These are phyloP conservation scores for Macrobrachium nipponense DNA, from an alignment of 1,140 invertebrate species.

Conservation along the genomic window DNA sequence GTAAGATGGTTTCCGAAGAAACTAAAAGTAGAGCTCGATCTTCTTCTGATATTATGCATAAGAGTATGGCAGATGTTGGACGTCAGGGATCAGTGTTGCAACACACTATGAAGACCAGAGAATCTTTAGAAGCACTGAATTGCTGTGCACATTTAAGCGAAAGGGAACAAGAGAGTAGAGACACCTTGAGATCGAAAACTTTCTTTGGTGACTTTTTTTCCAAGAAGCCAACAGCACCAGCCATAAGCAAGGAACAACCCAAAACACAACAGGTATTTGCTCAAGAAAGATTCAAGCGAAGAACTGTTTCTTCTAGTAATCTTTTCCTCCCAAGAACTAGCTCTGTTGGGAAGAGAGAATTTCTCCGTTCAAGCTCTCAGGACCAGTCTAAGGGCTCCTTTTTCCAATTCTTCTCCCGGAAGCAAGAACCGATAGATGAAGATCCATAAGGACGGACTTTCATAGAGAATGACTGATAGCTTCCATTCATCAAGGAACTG, in stretches of 20 bases:
- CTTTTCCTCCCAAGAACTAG: slow-evolving; percentile 27
- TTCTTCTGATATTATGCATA: slow-evolving; percentile 28
- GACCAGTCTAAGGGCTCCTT: slow-evolving; percentile 43
- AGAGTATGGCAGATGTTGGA: slow-evolving; percentile 9
- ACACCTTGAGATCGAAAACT: background rate
- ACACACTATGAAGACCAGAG: slow-evolving; percentile 4
- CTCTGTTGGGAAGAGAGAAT: slow-evolving; percentile 1
- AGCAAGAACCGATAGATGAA: slow-evolving; percentile 52
- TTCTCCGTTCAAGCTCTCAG: slow-evolving; percentile 37
- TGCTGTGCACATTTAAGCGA: background rate
- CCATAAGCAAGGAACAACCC: background rate
- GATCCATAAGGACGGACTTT: background rate
- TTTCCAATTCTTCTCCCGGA: slow-evolving; percentile 47
- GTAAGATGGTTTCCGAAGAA: slow-evolving; percentile 3
- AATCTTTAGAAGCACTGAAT: slow-evolving; percentile 1
- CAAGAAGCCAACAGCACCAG: background rate
- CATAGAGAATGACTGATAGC: background rate
- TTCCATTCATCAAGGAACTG: background rate
- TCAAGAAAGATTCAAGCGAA: slow-evolving; percentile 49
- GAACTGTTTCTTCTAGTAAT: slow-evolving; percentile 48
- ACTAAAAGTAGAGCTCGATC: slow-evolving; percentile 35
- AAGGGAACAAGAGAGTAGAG: slow-evolving; percentile 26
- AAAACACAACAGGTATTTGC: slow-evolving; percentile 1
- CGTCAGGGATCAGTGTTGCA: slow-evolving; percentile 6
- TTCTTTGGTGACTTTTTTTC: slow-evolving; percentile 33